These are phyloP conservation scores for Podarcis muralis DNA, from an alignment of 2,113 vertebrate genomes.

Conservation along the genomic window DNA sequence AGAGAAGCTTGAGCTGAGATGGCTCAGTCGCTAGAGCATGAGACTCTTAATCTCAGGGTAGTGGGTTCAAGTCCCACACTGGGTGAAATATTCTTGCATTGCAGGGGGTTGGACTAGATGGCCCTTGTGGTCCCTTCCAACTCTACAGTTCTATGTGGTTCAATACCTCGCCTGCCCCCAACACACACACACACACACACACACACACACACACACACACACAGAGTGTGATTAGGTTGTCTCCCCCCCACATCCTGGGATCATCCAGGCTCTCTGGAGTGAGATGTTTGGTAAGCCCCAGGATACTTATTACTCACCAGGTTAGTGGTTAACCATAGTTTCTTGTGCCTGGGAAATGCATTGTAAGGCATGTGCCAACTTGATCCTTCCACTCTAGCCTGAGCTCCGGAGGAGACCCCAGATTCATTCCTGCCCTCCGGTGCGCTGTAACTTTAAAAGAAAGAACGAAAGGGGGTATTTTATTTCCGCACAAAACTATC, in stretches of 20 bases:
- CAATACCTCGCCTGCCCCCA: not conserved
- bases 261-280: not conserved
- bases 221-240: not conserved
- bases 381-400: not conserved
- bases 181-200: not conserved
- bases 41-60: too few relatives aligned
- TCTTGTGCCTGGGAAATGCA: not conserved
- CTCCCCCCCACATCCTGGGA: not conserved
- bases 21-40: too few relatives aligned
- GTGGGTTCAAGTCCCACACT: too few relatives aligned
- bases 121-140: too few relatives aligned
- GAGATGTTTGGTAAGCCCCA: too few relatives aligned
- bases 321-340: too few relatives aligned
- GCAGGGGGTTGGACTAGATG: too few relatives aligned
- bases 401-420: not conserved
- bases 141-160: too few relatives aligned
- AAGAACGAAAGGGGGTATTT: conserved; percentile 68
- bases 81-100: too few relatives aligned
- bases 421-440: conserved; percentile 35
- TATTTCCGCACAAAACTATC: conserved; percentile 76
- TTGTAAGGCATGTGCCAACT: too few relatives aligned
- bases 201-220: not conserved
- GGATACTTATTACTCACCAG: accelerated
- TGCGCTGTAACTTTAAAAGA: conserved; percentile 28
- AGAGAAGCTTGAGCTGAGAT: not conserved